Evolutionary conservation across 2,113 vertebrate species (phyloP).

Genomic region (Urocitellus parryii): DNA sequence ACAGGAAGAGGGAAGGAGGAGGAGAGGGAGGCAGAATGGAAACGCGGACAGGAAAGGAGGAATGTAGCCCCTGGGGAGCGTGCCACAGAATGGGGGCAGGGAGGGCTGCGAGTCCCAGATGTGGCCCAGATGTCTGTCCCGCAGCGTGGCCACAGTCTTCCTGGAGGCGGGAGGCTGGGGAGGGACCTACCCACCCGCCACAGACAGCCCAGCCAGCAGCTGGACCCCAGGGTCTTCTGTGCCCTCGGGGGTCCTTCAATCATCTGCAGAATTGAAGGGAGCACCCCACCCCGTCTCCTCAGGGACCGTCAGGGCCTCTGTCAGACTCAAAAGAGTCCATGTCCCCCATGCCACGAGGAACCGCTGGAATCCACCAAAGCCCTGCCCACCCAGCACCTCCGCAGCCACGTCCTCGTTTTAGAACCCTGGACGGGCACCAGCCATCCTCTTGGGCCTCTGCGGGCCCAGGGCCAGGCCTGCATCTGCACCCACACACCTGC

Average conservation of each 20-base stretch:
- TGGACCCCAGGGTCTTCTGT: neutral
- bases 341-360: neutral
- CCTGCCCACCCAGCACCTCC: neutral
- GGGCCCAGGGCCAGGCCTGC: neutral
- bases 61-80: too few relatives aligned
- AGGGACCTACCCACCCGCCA: neutral
- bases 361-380: neutral
- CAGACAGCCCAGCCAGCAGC: neutral
- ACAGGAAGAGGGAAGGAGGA: neutral
- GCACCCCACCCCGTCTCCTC: too few relatives aligned
- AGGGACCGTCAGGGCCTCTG: neutral
- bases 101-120: neutral
- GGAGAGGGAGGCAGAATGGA: accelerated
- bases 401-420: neutral
- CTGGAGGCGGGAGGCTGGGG: neutral
- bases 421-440: accelerated
- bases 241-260: too few relatives aligned
- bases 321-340: neutral
- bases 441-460: neutral
- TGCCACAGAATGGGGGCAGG: neutral
- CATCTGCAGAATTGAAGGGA: neutral
- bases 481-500: neutral
- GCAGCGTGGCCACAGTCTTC: accelerated
- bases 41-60: accelerated
- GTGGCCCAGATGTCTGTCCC: constrained; percentile 51